These are phyloP conservation scores for Ophion costatus DNA, from an alignment of 2,888 invertebrate species.

Conservation along the genomic window DNA sequence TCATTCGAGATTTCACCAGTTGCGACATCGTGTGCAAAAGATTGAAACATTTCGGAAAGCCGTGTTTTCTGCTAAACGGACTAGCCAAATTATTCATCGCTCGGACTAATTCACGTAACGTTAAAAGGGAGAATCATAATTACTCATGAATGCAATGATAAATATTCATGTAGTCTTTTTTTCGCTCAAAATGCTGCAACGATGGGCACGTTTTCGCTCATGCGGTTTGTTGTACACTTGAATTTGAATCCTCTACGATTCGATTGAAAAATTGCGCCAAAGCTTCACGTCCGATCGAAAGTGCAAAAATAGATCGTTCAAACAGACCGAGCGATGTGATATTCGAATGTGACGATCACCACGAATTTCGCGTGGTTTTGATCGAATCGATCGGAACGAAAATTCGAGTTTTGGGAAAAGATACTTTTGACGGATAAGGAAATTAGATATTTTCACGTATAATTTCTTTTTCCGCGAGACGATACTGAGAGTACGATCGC, in stretches of 20 bases:
- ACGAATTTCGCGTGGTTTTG: not conserved
- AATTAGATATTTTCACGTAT: not conserved
- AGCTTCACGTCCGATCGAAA: not conserved
- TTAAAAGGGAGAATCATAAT: not conserved
- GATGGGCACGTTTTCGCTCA: not conserved
- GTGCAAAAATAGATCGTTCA: not conserved
- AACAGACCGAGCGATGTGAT: not conserved
- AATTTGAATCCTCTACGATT: not conserved
- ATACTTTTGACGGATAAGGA: not conserved
- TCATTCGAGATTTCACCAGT: no score
- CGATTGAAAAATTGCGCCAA: not conserved
- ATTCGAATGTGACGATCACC: not conserved
- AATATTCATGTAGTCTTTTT: not conserved
- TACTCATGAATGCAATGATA: not conserved
- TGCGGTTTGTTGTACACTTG: not conserved
- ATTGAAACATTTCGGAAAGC: no score
- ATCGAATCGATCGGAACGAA: not conserved
- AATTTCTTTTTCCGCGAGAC: not conserved
- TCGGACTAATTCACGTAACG: not conserved
- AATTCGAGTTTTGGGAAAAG: not conserved
- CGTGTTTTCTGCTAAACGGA: no score
- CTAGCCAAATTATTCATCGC: not conserved
- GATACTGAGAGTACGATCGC: not conserved
- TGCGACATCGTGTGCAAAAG: no score
- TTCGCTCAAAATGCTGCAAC: not conserved